A percentile compares a stretch with the other conserved stretches of the same genome.
Conservation (phyloP, 2,797 vertebrate species). For the Rhabdophis nuchalis region DNA sequence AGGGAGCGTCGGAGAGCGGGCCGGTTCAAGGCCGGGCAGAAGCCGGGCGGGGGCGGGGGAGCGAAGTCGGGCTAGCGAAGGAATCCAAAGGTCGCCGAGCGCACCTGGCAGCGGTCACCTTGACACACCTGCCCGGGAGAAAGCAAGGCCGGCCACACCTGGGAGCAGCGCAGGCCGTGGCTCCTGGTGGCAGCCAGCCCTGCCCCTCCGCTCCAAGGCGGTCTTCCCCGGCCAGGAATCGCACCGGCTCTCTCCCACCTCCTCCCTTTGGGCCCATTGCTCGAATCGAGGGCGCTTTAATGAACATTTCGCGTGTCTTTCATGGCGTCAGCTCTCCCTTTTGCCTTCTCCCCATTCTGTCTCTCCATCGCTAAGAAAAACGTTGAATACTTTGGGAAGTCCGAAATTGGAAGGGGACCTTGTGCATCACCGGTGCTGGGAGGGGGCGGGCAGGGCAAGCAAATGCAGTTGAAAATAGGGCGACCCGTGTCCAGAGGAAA, state of each 20-base stretch:
- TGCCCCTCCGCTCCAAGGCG: not conserved
- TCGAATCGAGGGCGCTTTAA: fast-evolving
- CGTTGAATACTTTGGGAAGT: not conserved
- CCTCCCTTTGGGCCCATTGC: not conserved
- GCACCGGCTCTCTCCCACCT: not conserved
- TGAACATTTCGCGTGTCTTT: not conserved
- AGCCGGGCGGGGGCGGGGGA: not conserved
- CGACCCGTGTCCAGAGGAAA: not conserved
- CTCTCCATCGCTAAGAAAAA: not conserved
- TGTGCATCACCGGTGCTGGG: not conserved
- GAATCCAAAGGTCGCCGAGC: not conserved
- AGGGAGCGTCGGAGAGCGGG: not conserved
- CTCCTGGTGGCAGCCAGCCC: not conserved
- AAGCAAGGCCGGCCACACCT: not conserved
- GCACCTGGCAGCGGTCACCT: not conserved
- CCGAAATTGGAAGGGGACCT: not conserved
- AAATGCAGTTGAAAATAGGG: not conserved
- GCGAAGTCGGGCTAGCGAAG: not conserved
- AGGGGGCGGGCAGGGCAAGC: not conserved
- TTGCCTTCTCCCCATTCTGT: not conserved
- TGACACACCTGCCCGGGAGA: not conserved
- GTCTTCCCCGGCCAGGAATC: not conserved
- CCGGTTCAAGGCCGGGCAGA: not conserved
- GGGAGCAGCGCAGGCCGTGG: not conserved
- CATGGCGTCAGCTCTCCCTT: not conserved